Conservation (phyloP, 2,113 vertebrate genomes). For the Pelecanoides urinatrix region DNA sequence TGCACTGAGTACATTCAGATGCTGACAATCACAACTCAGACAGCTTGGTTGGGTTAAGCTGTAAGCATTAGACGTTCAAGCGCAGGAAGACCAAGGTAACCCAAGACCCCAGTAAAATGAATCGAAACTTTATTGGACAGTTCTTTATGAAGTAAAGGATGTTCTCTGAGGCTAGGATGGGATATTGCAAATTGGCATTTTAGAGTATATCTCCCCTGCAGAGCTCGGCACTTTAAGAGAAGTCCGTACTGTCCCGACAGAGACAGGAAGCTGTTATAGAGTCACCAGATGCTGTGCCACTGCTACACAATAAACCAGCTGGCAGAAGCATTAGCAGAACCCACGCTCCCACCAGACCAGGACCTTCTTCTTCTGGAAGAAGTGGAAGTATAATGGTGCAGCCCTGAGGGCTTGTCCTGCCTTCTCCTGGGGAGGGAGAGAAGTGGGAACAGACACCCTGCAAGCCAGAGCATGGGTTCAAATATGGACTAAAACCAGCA, state of each 20-base stretch:
- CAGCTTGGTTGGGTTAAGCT: neutral
- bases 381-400: neutral
- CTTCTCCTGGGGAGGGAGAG: neutral
- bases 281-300: neutral
- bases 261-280: neutral
- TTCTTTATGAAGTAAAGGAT: neutral
- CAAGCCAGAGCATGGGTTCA: neutral
- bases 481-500: neutral
- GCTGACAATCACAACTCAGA: neutral
- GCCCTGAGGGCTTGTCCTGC: neutral
- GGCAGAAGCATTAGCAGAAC: neutral
- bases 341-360: neutral
- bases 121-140: neutral
- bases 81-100: neutral
- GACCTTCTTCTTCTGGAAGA: neutral
- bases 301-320: neutral
- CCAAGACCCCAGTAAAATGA: neutral
- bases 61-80: conserved; percentile 21
- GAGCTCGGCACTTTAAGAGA: neutral
- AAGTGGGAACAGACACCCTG: neutral
- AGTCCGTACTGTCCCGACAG: rapidly evolving
- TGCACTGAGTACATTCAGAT: neutral
- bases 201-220: neutral
- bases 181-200: neutral
- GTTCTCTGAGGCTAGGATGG: neutral